Base-by-base conservation (phyloP, 2,888 invertebrate species). In the Marronus borbonicus region DNA sequence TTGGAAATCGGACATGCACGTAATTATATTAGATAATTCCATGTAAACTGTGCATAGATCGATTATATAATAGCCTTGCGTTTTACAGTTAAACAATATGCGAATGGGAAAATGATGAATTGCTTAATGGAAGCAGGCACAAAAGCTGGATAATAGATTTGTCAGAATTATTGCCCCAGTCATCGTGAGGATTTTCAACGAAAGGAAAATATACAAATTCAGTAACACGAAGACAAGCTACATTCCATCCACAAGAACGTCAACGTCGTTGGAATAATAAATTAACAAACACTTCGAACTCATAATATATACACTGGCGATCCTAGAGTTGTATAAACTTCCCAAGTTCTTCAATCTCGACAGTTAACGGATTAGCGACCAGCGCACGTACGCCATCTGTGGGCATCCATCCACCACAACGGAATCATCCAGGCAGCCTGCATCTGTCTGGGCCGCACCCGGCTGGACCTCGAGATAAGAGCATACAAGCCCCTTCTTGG, bases 331-430 rank as follows among this genome's bases (percentile, higher is more conserved):
- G 24, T 70, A 70, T 70, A 70, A 70, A 55, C 31, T 70, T 55
- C 58, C 65, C 39, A 65, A 65, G 36, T n/a, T 24, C 68, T 49
- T 58, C 39, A 72, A 60, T 58, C 58, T 72, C 24, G 72, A 72
- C 72, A 60, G 72, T 60, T 72, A 72, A 72, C 36, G 44, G 72
- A 72, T 72, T 72, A 72, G 39, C 60, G 20, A 72, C 39, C 60
- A 39, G 20, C 24, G 58, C 60, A 72, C 72, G 60, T 31, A 60
- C 72, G 44, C 58, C 72, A 72, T 60, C 72, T 72, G 72, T 72
- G 12, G 60, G 20, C 12, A 24, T 72, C 39, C 39, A 72, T 60
- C 44, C 58, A 44, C 72, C 58, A n/a, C 44, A 8, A 60, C 24
- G 24, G 10, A 68, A 14, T 70, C 58, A 72, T 24, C 39, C 72